Base-by-base conservation (phyloP, 1,140 invertebrate species). In the Drosophila kanapiae region DNA sequence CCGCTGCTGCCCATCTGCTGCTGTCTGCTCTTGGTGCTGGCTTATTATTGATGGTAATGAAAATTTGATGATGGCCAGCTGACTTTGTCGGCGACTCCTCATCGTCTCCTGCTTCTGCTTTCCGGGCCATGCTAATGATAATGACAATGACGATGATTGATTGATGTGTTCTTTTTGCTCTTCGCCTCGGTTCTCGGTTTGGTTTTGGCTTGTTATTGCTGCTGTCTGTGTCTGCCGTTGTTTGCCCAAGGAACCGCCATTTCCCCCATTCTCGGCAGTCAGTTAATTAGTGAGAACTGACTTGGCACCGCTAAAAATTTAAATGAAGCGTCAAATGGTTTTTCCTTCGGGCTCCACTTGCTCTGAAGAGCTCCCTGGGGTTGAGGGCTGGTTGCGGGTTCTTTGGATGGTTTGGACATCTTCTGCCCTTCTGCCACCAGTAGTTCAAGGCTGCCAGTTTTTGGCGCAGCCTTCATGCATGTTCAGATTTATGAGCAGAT, bases 121-220 rank as follows among this genome's bases (percentile, higher is more conserved):
- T 57, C 6, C 51, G 42, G 60, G 37, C 40, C 54, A 72, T 69
- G 75, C 62, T 83, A 83, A 83, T 79, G 80, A 83, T 83, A 83
- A 83, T 79, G 80, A 83, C 80, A 79, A 83, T 83, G 80, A 83
- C 70, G 80, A 83, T 83, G 80, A 83, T 83, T 83, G 80, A 83
- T 83, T 83, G 80, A 83, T 76, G 75, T 82, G 80, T 83, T 83
- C 75, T 63, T 54, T 74, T 71, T 58, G 75, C 56, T 75, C 27
- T 67, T 43, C 31, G 60, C 18, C 33, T 43, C 31, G 43, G 60
- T 38, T 14, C 31, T 35, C 31, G 59, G 38, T 68, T 58, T 48
- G 54, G n/a, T 54, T 23, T 38, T 62, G 31, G 33, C 33, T 16
- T 53, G 14, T 53, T 53, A 31, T 35, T 59, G 48, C n/a, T 72